phyloP scores from a whole-genome alignment of 2,888 invertebrate species.

The Eubasilissa splendida region DNA sequence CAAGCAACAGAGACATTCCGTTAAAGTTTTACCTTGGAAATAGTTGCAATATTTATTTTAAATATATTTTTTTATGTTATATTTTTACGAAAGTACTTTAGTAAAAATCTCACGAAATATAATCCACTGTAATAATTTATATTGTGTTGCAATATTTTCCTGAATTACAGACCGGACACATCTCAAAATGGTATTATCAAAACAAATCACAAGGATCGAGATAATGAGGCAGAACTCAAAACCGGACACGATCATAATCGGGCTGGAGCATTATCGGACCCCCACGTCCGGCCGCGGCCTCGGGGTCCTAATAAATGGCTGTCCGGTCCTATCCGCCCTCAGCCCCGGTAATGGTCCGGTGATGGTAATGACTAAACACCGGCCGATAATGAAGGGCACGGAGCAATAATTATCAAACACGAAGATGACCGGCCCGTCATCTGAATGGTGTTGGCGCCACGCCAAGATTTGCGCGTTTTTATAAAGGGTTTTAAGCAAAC shows the following conservation, averaged over 20 bases:
- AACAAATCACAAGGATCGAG: background rate
- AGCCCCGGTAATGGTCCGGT: background rate
- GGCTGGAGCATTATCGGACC: constrained; percentile 3
- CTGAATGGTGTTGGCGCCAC: constrained; percentile 20
- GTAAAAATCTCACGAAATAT: too few species aligned
- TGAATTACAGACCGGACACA: too few species aligned
- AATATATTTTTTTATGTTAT: too few species aligned
- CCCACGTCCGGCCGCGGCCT: background rate
- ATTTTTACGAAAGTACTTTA: too few species aligned
- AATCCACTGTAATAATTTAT: too few species aligned
- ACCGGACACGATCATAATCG: constrained; percentile 7
- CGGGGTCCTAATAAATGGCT: constrained; percentile 13
- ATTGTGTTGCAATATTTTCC: too few species aligned
- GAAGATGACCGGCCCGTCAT: constrained; percentile 1
- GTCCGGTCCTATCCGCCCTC: constrained; percentile 19
- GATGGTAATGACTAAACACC: constrained; percentile 10
- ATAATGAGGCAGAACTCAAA: background rate
- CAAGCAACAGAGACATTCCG: too few species aligned
- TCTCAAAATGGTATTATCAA: too few species aligned
- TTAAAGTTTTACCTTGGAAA: too few species aligned
- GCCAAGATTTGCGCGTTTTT: background rate
- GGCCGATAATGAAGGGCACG: constrained; percentile 9
- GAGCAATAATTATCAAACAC: background rate
- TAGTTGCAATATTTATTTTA: too few species aligned
- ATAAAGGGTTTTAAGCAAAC: background rate